phyloP scores from a whole-genome alignment of 2,113 vertebrate genomes.

The Ophthalmolycus amberensis region DNA sequence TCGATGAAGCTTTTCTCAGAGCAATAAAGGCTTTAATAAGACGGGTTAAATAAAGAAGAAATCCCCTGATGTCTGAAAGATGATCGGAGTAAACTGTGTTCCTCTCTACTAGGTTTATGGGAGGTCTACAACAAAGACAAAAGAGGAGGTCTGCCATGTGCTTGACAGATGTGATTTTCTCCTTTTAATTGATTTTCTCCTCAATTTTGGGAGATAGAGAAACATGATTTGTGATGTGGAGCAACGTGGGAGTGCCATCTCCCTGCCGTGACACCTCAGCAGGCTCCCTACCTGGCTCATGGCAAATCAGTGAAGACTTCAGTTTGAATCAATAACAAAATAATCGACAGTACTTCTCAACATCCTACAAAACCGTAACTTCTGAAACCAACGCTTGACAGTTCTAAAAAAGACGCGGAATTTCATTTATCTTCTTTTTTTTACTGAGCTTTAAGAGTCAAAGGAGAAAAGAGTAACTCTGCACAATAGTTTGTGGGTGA shows the following conservation, averaged over 20 bases:
- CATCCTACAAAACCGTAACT: conserved; percentile 23
- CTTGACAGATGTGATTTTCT: conserved; percentile 68
- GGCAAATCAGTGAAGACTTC: conserved; percentile 69
- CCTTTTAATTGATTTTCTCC: conserved; percentile 73
- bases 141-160: conserved; percentile 51
- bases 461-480: conserved; percentile 35
- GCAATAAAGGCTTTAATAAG: conserved; percentile 79
- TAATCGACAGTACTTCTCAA: conserved; percentile 52
- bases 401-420: conserved; percentile 35
- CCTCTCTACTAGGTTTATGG: conserved; percentile 42
- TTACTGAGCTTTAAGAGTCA: conserved; percentile 35
- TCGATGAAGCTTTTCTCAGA: conserved; percentile 73
- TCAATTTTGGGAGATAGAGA: conserved; percentile 50
- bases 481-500: conserved; percentile 47
- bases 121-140: conserved; percentile 55
- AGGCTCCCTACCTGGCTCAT: conserved; percentile 64
- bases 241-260: conserved; percentile 66
- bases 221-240: conserved; percentile 58
- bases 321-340: conserved; percentile 71
- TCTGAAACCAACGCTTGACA: conserved; percentile 32
- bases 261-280: conserved; percentile 68
- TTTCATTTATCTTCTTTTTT: conserved; percentile 16
- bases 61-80: conserved; percentile 27
- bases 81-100: conserved; percentile 54
- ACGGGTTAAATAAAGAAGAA: conserved; percentile 62